phyloP scores from a whole-genome alignment of 2,797 vertebrate species.

The Alauda arvensis region DNA sequence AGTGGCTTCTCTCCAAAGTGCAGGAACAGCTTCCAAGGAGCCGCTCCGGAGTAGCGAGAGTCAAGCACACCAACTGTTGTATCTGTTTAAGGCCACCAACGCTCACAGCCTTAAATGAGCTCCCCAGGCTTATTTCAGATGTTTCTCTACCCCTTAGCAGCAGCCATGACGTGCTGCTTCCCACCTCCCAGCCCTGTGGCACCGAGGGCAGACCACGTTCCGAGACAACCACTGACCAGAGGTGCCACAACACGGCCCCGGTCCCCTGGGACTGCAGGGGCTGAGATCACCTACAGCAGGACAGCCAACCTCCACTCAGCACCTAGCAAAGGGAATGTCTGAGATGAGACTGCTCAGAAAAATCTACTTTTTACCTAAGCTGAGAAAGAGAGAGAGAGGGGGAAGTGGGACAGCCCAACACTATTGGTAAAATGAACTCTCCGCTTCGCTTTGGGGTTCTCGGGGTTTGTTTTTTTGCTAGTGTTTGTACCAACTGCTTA shows the following conservation, averaged over 20 bases:
- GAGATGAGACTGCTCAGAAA: not conserved
- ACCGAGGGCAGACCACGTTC: not conserved
- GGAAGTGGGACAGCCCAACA: not conserved
- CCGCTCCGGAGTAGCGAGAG: accelerated
- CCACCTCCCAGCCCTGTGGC: not conserved
- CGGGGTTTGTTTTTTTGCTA: not conserved
- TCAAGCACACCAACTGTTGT: not conserved
- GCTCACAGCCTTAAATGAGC: not conserved
- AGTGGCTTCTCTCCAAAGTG: conserved; percentile 36
- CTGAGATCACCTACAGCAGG: not conserved
- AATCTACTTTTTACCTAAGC: conserved; percentile 1
- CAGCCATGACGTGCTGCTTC: not conserved
- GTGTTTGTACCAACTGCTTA: not conserved
- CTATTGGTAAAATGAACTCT: not conserved
- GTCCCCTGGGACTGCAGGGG: not conserved
- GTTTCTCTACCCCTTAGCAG: conserved; percentile 16
- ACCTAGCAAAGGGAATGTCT: not conserved
- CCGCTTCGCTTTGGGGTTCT: not conserved
- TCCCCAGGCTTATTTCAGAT: not conserved
- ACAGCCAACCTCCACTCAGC: not conserved
- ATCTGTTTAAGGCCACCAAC: not conserved
- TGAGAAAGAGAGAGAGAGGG: not conserved
- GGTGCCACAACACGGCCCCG: not conserved
- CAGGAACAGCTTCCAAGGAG: conserved; percentile 14
- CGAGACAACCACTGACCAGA: not conserved